These are phyloP conservation scores for Lacerta agilis DNA, from an alignment of 2,797 vertebrate genomes.

Conservation along the genomic window DNA sequence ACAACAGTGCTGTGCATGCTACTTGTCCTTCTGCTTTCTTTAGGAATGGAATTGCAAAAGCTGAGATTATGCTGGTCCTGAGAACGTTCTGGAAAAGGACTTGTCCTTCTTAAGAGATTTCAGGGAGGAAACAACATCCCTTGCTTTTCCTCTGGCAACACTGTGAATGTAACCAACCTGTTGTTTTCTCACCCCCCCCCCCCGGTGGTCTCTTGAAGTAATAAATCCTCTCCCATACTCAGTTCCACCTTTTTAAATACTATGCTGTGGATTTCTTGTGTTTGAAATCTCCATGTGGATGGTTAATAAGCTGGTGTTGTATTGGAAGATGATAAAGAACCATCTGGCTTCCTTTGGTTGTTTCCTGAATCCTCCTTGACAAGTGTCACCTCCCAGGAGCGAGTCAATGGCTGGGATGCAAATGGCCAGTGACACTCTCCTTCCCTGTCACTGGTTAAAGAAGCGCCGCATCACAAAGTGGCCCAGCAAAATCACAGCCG, in stretches of 20 bases:
- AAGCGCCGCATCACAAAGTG: slow-evolving; percentile 75
- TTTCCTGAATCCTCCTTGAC: slow-evolving; percentile 14
- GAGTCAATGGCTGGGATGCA: slow-evolving; percentile 8
- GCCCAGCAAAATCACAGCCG: slow-evolving; percentile 71
- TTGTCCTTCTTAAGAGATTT: slow-evolving; percentile 16
- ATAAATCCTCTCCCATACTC: not conserved
- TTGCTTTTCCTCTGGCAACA: accelerated
- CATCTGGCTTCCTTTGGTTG: slow-evolving; percentile 16
- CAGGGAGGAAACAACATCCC: not conserved
- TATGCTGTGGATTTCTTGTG: slow-evolving; percentile 19
- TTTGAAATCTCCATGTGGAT: not conserved
- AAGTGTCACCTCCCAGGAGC: slow-evolving; percentile 27
- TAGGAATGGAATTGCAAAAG: not conserved
- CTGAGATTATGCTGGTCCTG: not conserved
- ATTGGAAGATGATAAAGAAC: not conserved
- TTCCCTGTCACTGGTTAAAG: slow-evolving; percentile 69
- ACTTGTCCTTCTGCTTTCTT: not conserved
- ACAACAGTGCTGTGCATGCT: not conserved
- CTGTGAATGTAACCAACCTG: accelerated
- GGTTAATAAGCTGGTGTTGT: slow-evolving; percentile 13
- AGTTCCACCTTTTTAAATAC: not conserved
- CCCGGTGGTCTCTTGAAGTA: not conserved
- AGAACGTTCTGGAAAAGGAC: not conserved
- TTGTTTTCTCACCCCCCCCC: not conserved
- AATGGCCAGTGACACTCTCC: slow-evolving; percentile 23